Base-by-base conservation (phyloP, 2,888 invertebrate genomes). In the Muscina levida region DNA sequence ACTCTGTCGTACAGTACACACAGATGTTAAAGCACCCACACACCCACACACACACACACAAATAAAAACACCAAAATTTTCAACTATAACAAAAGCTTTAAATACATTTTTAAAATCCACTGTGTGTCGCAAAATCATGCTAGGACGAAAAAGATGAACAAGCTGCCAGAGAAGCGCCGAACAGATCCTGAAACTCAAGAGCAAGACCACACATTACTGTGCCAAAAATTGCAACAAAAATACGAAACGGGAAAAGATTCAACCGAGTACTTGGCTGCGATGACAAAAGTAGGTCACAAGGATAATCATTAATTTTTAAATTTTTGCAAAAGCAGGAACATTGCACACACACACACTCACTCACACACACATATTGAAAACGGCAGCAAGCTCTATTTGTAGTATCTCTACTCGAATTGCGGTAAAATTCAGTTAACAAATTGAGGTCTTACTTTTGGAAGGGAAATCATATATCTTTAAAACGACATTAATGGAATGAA, bases 241-340 rank as follows among this genome's bases (percentile, higher is more conserved):
- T 19, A 19, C 3, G 62, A 19, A 39, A 11, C 37, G n/a, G 15
- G 59, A 57, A 39, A 39, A 42, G 62, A 42, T 22, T 62, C 62
- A 42, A 62, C n/a, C 62, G 15, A 59, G 31, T 59, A 24, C 53
- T 10, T 19, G 57, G 19, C 62, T 77, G 13, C 48, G 31, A 70
- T 66, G 68, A 57, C 77, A 70, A 79, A 84, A 83, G 39, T 84
- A 80, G 84, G 84, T 84, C 84, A 84, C 77, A 82, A 82, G 82
- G 71, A 84, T 82, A 83, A 81, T 78, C 82, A 83, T 84, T 84
- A 83, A 83, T 84, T 82, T 83, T 82, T 83, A 82, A 82, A 79
- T 78, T 77, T n/a, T 66, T 79, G 72, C 42, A 39, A 19, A 19
- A 22, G 42, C 62, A 59, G 17, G 2, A 17, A 17, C 59, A 59